A percentile compares a stretch with the other conserved stretches of the same genome.
Evolutionary conservation across 2,113 vertebrate species (phyloP).

Genomic region (Pollachius pollachius): DNA sequence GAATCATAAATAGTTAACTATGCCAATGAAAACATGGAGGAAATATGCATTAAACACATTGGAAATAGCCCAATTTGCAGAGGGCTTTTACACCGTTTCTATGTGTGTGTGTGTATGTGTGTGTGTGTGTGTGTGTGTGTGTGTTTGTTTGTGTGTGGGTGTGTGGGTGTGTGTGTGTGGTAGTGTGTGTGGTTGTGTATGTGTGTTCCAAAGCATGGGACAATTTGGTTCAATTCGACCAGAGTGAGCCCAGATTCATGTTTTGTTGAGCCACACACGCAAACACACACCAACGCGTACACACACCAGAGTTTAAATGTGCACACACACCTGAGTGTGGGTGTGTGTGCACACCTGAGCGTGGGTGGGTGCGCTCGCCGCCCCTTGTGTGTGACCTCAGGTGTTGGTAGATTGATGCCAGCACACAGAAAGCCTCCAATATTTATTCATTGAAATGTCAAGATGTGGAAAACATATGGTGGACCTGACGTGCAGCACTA

Average conservation of each 20-base stretch:
- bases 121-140: too few relatives aligned
- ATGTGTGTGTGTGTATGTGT: too few relatives aligned
- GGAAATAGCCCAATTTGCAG: too few relatives aligned
- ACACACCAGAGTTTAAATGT: neutral
- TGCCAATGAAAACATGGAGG: too few relatives aligned
- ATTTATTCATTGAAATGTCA: slow-evolving; percentile 37
- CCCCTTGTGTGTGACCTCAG: neutral
- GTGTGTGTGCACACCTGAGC: too few relatives aligned
- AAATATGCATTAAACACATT: too few relatives aligned
- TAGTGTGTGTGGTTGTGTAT: slow-evolving; percentile 1
- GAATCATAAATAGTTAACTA: too few relatives aligned
- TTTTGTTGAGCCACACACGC: neutral
- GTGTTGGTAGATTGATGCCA: slow-evolving; percentile 27
- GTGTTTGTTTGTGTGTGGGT: too few relatives aligned
- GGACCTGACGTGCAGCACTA: slow-evolving; percentile 1
- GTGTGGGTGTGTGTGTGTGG: too few relatives aligned
- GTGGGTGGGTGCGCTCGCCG: too few relatives aligned
- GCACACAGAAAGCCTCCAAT: slow-evolving; percentile 10
- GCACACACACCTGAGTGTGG: too few relatives aligned
- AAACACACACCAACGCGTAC: neutral
- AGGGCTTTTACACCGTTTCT: too few relatives aligned
- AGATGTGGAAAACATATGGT: slow-evolving; percentile 22
- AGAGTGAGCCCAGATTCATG: slow-evolving; percentile 4
- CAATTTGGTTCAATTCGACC: neutral
- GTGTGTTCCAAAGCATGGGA: neutral